Base-by-base conservation (phyloP, 1,140 invertebrate species). In the Gonatopus flavifemur region DNA sequence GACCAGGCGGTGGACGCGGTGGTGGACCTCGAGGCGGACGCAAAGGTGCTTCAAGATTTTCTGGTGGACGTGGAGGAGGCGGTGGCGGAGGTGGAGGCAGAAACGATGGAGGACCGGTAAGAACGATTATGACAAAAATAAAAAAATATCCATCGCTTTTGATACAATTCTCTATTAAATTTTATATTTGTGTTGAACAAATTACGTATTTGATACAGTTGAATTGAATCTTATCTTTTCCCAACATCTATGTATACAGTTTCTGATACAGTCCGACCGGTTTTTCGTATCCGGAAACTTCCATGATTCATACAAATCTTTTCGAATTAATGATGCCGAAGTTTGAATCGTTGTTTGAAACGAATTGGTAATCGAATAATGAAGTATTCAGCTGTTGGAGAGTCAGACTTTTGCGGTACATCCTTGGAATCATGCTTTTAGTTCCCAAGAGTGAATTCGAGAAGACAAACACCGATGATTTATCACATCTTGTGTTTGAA, bases 1-100 rank as follows among this genome's bases (percentile, higher is more conserved):
- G 51, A n/a, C 44, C 49, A n/a, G 31, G 47, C 7, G 33, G 42
- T 9, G 46, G 51, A 1, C 37, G 56, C 9, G 35, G 52, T 2
- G 41, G 51, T 0, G 36, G 57, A 15, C 38, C 46, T 12, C 31
- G 53, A 24, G 9, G 46, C 18, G 36, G 43, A 3, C 40, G 45
- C 1, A 72, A 69, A 62, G 72, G 70, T 9, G 68, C 68, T 3
- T 66, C 70, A 1, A 46, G 69, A 6, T 72, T 72, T 22, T 71
- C 69, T 0, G 67, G 71, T 3, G 64, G 67, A 16, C 60, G 69
- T 1, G 59, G 67, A 0, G 64, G 68, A 2, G 66, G 66, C 41
- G 48, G 51, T 41, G 54, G 55, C 0, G 55, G 48, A 2, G 58
- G 61, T 13, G 61, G 59, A 1, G 62, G 63, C 18, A 58, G 66